A percentile compares a stretch with the other conserved stretches of the same genome.
Evolutionary conservation across 2,888 invertebrate species (phyloP).

Genomic region (Standfussiana lucernea): DNA sequence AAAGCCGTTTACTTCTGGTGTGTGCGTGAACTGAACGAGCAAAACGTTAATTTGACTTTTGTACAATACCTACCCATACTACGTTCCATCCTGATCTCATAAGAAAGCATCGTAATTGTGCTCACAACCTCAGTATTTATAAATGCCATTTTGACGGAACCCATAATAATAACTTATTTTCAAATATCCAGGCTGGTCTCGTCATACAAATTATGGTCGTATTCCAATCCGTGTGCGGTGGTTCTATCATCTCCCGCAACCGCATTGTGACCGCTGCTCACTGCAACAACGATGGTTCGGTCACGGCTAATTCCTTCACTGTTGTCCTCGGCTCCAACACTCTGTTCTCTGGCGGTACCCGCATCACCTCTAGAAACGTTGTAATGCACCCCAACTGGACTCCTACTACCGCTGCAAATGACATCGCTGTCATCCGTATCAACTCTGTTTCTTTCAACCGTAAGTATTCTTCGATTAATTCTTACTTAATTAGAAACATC

Average conservation of each 20-base stretch:
- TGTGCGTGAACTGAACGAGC: neutral
- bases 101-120: neutral
- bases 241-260: constrained; percentile 69
- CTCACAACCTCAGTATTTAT: neutral
- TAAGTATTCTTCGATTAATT: constrained; percentile 59
- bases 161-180: neutral
- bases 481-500: neutral
- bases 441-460: constrained; percentile 62
- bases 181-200: constrained; percentile 74
- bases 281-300: constrained; percentile 72
- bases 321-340: constrained; percentile 77
- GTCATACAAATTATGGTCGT: constrained; percentile 73
- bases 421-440: constrained; percentile 74
- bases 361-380: constrained; percentile 67
- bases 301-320: constrained; percentile 72
- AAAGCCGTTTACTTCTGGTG: neutral
- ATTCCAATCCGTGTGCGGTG: constrained; percentile 79
- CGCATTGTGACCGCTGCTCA: constrained; percentile 78
- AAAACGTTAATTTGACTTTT: neutral
- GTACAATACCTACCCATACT: neutral
- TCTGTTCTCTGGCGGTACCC: constrained; percentile 76
- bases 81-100: neutral
- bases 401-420: constrained; percentile 69
- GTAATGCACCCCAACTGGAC: constrained; percentile 74
- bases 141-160: neutral